Evolutionary conservation across 2,113 vertebrate species (phyloP), one percentile per base, ranked within the genome.

Genomic region (Orycteropus afer): DNA sequence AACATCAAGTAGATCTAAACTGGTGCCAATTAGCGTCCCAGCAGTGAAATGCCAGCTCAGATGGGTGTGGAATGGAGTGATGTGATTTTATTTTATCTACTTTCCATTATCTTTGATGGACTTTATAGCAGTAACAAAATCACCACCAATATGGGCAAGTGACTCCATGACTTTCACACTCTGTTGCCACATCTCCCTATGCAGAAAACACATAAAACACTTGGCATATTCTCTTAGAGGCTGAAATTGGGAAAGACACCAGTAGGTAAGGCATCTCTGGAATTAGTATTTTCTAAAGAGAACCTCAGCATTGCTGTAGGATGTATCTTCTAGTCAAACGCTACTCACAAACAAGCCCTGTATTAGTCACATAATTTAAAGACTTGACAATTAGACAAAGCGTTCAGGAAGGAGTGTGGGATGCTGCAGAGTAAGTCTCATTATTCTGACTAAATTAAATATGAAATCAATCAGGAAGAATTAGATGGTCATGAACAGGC

Each of bases 71-170:
- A 89, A 95, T 0, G 29, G 61, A 55, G 79, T 37, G 47, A n/a
- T 81, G 90, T 25, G 85, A 88, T 97, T 97, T 97, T 92, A 96
- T 97, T 96, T 97, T 95, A 95, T 97, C 93, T 97, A 71, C 92
- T 96, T 97, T 95, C 97, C 90, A 97, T 97, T 96, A 96, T 96
- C 93, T 96, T 96, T 97, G 96, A 97, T 97, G 93, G 92, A 95
- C 96, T 97, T 96, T 86, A 89, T 45, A 61, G 85, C 82, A n/a
- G 90, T 94, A 82, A 90, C 78, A 93, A 89, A 96, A 93, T 79
- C 63, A 37, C 76, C 93, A 90, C 40, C 61, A 20, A 73, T 40
- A 74, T 78, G 78, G 40, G 12, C 91, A 87, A 9, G 13, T 88
- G 96, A 97, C 45, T 89, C 57, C 2, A 6, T 95, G 96, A 95